Base-by-base conservation (phyloP, 2,113 vertebrate genomes). In the Macquaria ambigua region DNA sequence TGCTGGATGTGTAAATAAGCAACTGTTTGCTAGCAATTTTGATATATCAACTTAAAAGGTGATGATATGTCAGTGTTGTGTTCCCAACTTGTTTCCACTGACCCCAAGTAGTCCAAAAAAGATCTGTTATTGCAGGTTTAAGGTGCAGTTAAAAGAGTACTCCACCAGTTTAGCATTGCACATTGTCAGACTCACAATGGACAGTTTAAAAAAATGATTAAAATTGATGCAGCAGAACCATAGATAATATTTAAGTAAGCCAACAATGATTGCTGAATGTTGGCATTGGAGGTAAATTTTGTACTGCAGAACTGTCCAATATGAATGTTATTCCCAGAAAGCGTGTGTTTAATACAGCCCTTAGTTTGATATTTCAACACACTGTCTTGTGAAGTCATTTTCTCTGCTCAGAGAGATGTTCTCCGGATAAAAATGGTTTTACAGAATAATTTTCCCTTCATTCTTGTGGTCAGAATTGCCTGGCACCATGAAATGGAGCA, bases 401-500 rank as follows among this genome's bases (percentile, higher is more conserved):
- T 71, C 72, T 72, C 25, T 37, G 34, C 69, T 58, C 37, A 14
- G 46, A 69, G 34, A 55, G 62, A 81, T 71, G 46, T 64, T 82
- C 62, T 46, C 23, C 7, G 41, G 77, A 74, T 71, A 25, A 85
- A 82, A 79, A 77, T 64, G 52, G 8, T 84, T 87, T 79, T 34
- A 55, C 58, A 56, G 78, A 79, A 76, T 61, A 50, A 77, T 23
- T 85, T 87, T 84, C 23, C 64, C 71, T 83, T 89, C 79, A 81
- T 89, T 91, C 69, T 81, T 91, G 86, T 88, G 85, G 83, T 92
- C 70, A 79, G 61, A 64, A 79, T n/a, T 53, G 70, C 67, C 77
- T 91, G 89, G 83, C 83, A 84, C 70, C 53, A 31, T 59, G 34
- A 83, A 87, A 78, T 37, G 58, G 77, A 92, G 73, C 68, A 73